phyloP scores from a whole-genome alignment of 1,140 invertebrate genomes.

The Akabosia matsudoensis region DNA sequence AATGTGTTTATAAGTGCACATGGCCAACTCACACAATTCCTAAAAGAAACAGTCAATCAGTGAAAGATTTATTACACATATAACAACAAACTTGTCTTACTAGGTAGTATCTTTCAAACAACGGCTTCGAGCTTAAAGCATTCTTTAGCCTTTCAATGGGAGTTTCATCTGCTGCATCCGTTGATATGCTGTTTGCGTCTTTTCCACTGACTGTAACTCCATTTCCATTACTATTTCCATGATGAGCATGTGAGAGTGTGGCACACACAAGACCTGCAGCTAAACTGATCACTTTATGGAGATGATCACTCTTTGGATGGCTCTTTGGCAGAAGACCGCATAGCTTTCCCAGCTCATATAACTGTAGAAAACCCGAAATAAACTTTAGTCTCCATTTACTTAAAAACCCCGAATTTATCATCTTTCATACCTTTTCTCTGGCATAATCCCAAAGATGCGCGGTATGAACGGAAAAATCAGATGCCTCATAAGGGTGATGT shows the following conservation, averaged over 20 bases:
- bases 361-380: slow-evolving; percentile 55
- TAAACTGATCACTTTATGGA: slow-evolving; percentile 83
- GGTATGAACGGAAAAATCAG: slow-evolving; percentile 78
- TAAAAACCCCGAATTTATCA: too few relatives aligned
- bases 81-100: slow-evolving; percentile 54
- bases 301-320: slow-evolving; percentile 73
- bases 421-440: slow-evolving; percentile 87
- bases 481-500: slow-evolving; percentile 50
- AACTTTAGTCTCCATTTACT: too few relatives aligned
- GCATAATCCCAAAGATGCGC: slow-evolving; percentile 88
- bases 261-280: slow-evolving; percentile 73
- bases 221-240: not conserved
- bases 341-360: slow-evolving; percentile 78
- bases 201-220: not conserved
- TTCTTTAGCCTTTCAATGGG: slow-evolving; percentile 83
- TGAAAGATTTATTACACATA: not conserved
- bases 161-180: slow-evolving; percentile 49
- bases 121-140: slow-evolving; percentile 81
- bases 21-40: slow-evolving; percentile 88
- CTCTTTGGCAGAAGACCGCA: slow-evolving; percentile 86
- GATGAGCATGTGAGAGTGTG: not conserved
- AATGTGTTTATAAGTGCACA: slow-evolving; percentile 96
- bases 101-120: slow-evolving; percentile 85
- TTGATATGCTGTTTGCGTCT: not conserved
- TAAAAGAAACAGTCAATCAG: slow-evolving; percentile 6